phyloP scores from a whole-genome alignment of 2,113 vertebrate species.

The Dasyornis broadbenti region DNA sequence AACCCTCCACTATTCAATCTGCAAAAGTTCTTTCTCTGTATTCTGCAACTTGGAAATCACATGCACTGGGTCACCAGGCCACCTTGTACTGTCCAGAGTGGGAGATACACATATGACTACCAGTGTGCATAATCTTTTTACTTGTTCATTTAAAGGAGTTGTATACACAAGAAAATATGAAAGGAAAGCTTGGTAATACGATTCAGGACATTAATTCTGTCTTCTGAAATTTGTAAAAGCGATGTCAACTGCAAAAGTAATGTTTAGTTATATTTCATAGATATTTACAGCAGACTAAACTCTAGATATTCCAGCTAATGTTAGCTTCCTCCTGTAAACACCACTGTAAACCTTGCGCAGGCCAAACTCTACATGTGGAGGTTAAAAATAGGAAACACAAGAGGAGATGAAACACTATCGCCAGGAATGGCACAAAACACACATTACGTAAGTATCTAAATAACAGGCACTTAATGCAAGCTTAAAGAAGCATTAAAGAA shows the following conservation, averaged over 20 bases:
- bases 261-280: neutral
- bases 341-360: neutral
- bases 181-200: neutral
- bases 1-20: neutral
- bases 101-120: neutral
- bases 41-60: neutral
- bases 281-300: neutral
- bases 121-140: neutral
- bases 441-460: neutral
- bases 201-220: neutral
- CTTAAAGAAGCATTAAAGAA: neutral
- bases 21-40: neutral
- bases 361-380: accelerated
- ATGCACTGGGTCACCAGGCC: neutral
- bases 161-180: neutral
- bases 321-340: neutral
- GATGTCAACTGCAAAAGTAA: neutral
- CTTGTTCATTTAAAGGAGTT: neutral
- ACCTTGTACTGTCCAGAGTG: neutral
- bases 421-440: neutral
- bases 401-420: neutral
- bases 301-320: neutral
- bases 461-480: neutral
- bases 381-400: neutral
- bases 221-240: neutral